Percentiles rank a stretch among this genome's conserved stretches.
Conservation (phyloP, 1,140 invertebrate genomes). For the Eriocheir sinensis region DNA sequence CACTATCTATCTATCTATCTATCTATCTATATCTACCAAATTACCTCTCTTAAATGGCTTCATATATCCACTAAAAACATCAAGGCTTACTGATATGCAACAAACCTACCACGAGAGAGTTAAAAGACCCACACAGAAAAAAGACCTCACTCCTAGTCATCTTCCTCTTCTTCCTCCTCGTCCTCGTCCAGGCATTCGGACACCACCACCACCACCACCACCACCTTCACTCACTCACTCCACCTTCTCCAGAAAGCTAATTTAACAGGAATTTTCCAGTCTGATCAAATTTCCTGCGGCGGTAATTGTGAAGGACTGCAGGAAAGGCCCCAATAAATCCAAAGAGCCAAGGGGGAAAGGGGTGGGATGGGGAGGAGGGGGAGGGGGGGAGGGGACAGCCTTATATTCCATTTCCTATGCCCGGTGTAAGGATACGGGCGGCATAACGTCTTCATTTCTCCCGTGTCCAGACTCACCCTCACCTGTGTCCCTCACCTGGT, state of each 20-base stretch:
- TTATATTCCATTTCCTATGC: slow-evolving; percentile 42
- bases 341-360: neutral
- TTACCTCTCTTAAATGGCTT: too few relatives aligned
- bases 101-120: neutral
- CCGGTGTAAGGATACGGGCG: slow-evolving; percentile 54
- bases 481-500: neutral
- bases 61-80: neutral
- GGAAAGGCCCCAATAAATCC: slow-evolving; percentile 58
- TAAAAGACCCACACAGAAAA: neutral
- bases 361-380: too few relatives aligned
- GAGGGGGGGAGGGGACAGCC: neutral
- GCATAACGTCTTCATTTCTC: slow-evolving; percentile 65
- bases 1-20: too few relatives aligned
- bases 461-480: neutral
- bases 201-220: too few relatives aligned
- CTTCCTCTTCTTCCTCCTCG: neutral
- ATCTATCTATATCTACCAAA: too few relatives aligned
- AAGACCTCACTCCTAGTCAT: neutral
- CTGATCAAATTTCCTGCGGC: slow-evolving; percentile 28
- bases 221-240: too few relatives aligned
- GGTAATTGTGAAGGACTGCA: neutral
- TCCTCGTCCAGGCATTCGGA: neutral
- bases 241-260: neutral
- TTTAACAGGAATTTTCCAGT: slow-evolving; percentile 26
- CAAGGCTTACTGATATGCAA: neutral